Base-by-base conservation (phyloP, 2,113 vertebrate species). In the Ceyx cyanopectus region DNA sequence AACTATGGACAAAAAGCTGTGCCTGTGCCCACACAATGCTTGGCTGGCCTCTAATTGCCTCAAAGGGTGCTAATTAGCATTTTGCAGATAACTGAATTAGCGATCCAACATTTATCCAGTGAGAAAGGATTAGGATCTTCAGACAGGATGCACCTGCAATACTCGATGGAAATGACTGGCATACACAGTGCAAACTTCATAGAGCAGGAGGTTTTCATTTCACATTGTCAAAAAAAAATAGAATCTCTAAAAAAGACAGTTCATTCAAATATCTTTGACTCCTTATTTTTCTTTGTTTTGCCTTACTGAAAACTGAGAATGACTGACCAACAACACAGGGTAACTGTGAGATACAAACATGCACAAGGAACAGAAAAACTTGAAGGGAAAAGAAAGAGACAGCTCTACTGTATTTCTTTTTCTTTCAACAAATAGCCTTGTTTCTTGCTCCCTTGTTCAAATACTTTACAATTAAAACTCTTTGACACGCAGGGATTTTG, bases 61-160 rank as follows among this genome's bases (percentile, higher is more conserved):
- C 75, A 80, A 89, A 90, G 66, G 58, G 51, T 84, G 54, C 43
- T 91, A 93, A 90, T 84, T 68, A 84, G 76, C 75, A 90, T 89
- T 90, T 70, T 81, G 40, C 14, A 70, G 48, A 77, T 23, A 54
- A 68, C 16, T 30, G 37, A 24, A 51, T 66, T 82, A 37, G 54
- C 43, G 60, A 85, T 73, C 20, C 82, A 29, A 22, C 62, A 37
- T 63, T 89, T 81, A 79, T 30, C 37, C 63, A 76, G 54, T 9
- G 37, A 84, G 50, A 86, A 89, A 76, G 6, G 81, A 81, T 81
- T 86, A 93, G 62, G 73, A 12, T 30, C 11, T 27, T 75, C 26
- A 67, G 45, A 46, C 19, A 74, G 54, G 75, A 65, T 0, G 14
- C 10, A 41, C 23, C 29, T 72, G 61, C 30, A 34, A 24, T 81